These are phyloP conservation scores for Lagenorhynchus albirostris DNA, from an alignment of 2,113 vertebrate genomes.

Conservation along the genomic window DNA sequence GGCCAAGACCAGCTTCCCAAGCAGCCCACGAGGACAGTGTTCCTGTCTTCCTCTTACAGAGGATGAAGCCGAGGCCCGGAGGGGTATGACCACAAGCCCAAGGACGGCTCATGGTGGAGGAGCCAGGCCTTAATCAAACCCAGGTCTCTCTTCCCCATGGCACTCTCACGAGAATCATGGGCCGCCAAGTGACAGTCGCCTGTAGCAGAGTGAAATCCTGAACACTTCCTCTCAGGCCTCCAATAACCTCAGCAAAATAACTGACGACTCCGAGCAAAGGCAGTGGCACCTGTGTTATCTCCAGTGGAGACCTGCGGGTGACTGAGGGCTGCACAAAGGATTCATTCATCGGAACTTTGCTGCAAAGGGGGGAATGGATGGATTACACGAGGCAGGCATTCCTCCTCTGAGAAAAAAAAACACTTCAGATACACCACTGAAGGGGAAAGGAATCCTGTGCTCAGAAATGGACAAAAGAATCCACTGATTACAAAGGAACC, in stretches of 20 bases:
- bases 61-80: neutral
- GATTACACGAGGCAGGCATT: neutral
- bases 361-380: neutral
- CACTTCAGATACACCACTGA: neutral
- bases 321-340: neutral
- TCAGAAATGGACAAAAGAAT: neutral
- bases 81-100: neutral
- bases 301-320: accelerated
- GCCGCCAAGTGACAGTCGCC: accelerated
- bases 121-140: neutral
- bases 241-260: neutral
- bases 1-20: neutral
- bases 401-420: neutral
- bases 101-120: neutral
- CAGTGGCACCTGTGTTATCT: neutral
- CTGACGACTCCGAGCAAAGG: neutral
- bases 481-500: conserved; percentile 31
- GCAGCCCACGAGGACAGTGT: neutral
- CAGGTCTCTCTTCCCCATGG: accelerated
- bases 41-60: accelerated
- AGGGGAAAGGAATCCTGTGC: conserved; percentile 17
- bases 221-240: neutral
- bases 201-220: neutral
- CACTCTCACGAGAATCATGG: neutral
- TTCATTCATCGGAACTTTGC: neutral